These are phyloP conservation scores for Blennius ocellaris DNA, from an alignment of 2,113 vertebrate genomes.

Conservation along the genomic window DNA sequence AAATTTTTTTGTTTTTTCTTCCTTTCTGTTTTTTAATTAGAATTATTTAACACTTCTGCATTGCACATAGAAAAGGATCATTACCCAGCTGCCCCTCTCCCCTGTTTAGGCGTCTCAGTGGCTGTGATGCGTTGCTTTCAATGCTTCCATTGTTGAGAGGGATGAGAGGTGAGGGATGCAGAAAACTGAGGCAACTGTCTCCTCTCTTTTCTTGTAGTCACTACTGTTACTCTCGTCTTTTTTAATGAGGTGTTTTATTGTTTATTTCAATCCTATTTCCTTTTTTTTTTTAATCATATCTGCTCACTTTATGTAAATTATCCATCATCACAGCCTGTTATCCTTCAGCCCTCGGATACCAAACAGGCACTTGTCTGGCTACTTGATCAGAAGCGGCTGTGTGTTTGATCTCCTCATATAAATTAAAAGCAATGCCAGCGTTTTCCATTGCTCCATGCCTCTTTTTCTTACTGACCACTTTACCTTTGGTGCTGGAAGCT, in stretches of 20 bases:
- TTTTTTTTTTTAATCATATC: neutral
- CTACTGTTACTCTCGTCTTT: neutral
- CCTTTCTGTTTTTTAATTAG: neutral
- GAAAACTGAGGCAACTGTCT: conserved; percentile 1
- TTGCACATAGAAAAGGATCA: neutral
- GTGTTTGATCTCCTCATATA: conserved; percentile 64
- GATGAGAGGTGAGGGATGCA: neutral
- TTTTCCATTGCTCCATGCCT: conserved; percentile 1
- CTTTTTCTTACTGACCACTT: conserved; percentile 47
- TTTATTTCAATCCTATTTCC: neutral
- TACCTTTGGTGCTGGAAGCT: conserved; percentile 44
- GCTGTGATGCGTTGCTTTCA: conserved; percentile 24
- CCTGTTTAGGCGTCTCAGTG: conserved; percentile 24
- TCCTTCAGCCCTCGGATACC: conserved; percentile 32
- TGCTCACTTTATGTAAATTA: neutral
- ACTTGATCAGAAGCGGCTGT: conserved; percentile 51
- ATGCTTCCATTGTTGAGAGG: conserved; percentile 33
- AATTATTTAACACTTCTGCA: neutral
- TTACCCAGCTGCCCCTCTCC: neutral
- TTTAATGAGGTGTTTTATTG: neutral
- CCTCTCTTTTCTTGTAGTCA: neutral
- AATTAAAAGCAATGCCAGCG: conserved; percentile 22
- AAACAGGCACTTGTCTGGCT: conserved; percentile 12
- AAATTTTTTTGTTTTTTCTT: neutral
- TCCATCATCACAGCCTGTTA: conserved; percentile 6